phyloP scores from a whole-genome alignment of 2,888 invertebrate species.

The Andrena praecox region DNA sequence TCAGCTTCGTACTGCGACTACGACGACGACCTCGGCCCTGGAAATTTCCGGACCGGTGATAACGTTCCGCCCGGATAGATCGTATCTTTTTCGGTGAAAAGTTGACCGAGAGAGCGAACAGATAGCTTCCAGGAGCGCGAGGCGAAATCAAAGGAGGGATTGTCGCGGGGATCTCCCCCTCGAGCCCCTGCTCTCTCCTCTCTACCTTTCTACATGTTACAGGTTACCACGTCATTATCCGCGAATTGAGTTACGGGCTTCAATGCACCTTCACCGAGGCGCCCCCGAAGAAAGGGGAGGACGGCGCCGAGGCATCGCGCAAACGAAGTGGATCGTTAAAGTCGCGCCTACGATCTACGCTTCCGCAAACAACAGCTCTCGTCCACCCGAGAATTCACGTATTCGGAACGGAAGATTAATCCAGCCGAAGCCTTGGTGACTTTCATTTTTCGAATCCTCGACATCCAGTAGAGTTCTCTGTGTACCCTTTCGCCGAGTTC shows the following conservation, averaged over 20 bases:
- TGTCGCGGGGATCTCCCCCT: slow-evolving; percentile 19
- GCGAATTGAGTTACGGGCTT: slow-evolving; percentile 45
- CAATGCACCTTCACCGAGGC: slow-evolving; percentile 10
- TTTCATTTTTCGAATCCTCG: no score
- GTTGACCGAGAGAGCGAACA: slow-evolving; percentile 58
- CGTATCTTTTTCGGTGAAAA: slow-evolving; percentile 71
- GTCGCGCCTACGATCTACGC: slow-evolving; percentile 28
- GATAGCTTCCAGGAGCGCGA: slow-evolving; percentile 32
- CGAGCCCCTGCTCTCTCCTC: neutral
- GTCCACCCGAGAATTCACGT: slow-evolving; percentile 17
- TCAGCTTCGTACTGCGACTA: slow-evolving; percentile 57
- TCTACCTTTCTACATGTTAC: slow-evolving; percentile 1
- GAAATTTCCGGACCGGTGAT: slow-evolving; percentile 71
- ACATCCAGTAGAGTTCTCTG: no score
- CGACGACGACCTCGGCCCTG: slow-evolving; percentile 52
- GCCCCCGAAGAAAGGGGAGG: slow-evolving; percentile 24
- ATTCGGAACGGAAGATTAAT: slow-evolving; percentile 11
- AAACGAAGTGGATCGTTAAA: slow-evolving; percentile 58
- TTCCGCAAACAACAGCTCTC: slow-evolving; percentile 20
- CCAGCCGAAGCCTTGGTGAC: neutral
- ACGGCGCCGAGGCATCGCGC: slow-evolving; percentile 37
- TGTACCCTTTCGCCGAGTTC: no score
- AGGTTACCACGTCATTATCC: slow-evolving; percentile 52
- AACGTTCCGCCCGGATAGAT: slow-evolving; percentile 76
- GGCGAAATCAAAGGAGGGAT: slow-evolving; percentile 27